phyloP scores from a whole-genome alignment of 2,888 invertebrate genomes.

The Brachynemurus nebulosus region DNA sequence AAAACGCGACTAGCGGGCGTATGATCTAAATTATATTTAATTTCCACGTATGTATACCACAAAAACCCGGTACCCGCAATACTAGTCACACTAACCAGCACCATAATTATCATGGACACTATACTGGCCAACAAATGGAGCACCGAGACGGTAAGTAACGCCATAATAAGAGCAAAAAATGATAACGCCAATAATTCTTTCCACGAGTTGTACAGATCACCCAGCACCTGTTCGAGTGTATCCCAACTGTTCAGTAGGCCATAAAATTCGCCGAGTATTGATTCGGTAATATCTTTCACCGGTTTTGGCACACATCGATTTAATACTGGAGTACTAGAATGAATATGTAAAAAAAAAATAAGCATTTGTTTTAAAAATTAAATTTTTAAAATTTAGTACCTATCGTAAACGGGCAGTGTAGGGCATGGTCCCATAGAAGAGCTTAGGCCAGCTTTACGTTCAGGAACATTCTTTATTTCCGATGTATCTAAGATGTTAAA shows the following conservation, averaged over 20 bases:
- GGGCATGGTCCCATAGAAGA: constrained; percentile 64
- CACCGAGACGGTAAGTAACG: constrained; percentile 67
- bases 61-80: constrained; percentile 63
- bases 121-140: constrained; percentile 71
- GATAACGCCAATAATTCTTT: constrained; percentile 69
- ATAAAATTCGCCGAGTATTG: constrained; percentile 58
- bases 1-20: constrained; percentile 37
- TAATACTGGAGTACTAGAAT: constrained; percentile 54
- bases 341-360: constrained; percentile 2
- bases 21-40: constrained; percentile 48
- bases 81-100: constrained; percentile 60
- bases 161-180: constrained; percentile 55
- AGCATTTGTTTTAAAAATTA: neutral
- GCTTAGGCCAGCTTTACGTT: constrained; percentile 24
- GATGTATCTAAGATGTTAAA: constrained; percentile 38
- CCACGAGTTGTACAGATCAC: constrained; percentile 82
- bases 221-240: constrained; percentile 72
- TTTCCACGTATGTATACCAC: constrained; percentile 80
- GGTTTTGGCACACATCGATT: constrained; percentile 78
- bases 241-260: constrained; percentile 78
- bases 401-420: constrained; percentile 58
- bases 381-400: constrained; percentile 29
- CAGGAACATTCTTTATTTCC: constrained; percentile 25
- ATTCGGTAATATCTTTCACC: constrained; percentile 47
- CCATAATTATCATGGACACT: constrained; percentile 80